These are phyloP conservation scores for Oryzias woworae DNA, from an alignment of 2,113 vertebrate species.

Conservation along the genomic window DNA sequence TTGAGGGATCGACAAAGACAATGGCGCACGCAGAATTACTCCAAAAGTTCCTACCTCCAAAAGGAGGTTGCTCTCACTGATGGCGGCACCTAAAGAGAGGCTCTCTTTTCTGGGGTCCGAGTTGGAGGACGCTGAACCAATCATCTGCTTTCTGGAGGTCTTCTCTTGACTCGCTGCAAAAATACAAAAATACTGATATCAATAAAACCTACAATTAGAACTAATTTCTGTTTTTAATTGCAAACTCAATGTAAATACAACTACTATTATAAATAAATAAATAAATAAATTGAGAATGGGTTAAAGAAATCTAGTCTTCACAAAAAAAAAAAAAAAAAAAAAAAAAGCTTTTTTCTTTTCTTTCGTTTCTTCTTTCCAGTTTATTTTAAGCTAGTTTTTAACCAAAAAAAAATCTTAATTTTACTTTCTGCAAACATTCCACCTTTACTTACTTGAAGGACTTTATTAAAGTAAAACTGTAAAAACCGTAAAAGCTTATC, in stretches of 20 bases:
- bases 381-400: too few species aligned
- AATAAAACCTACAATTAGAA: neutral
- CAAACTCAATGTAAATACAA: neutral
- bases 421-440: too few species aligned
- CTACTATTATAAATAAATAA: neutral
- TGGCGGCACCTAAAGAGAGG: constrained; percentile 28
- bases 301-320: too few species aligned
- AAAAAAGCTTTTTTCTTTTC: too few species aligned
- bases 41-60: constrained; percentile 83
- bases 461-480: too few species aligned
- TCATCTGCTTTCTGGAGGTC: constrained; percentile 72
- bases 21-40: neutral
- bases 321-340: too few species aligned
- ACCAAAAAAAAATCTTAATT: too few species aligned
- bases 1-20: neutral
- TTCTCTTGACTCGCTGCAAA: constrained; percentile 84
- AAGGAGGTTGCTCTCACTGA: constrained; percentile 88
- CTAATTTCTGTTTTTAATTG: neutral
- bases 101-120: constrained; percentile 77
- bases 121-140: constrained; percentile 59
- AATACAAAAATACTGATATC: constrained; percentile 36
- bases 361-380: too few species aligned
- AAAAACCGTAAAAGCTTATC: too few species aligned
- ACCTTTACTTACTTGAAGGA: too few species aligned
- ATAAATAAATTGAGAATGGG: neutral